Percentiles rank a stretch among this genome's conserved stretches.
phyloP scores from a whole-genome alignment of 2,888 invertebrate genomes.

The Leptinotarsa rubiginosa region DNA sequence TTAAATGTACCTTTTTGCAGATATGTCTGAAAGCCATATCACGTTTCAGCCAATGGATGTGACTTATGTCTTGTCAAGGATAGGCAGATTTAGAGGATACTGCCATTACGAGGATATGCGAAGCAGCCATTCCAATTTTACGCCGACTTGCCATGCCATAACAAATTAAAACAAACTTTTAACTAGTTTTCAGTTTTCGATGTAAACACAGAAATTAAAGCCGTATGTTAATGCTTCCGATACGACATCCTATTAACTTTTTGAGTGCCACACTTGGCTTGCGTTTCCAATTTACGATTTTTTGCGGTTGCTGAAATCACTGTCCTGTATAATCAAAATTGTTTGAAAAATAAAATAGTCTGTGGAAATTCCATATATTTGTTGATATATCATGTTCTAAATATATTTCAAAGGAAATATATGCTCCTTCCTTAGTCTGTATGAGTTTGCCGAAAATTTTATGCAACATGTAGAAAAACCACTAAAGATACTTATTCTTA shows the following conservation, averaged over 20 bases:
- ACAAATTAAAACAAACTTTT: slow-evolving; percentile 43
- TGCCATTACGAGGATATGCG: slow-evolving; percentile 1
- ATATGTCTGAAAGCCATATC: no score
- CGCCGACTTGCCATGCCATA: slow-evolving; percentile 37
- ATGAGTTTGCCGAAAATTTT: no score
- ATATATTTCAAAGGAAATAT: no score
- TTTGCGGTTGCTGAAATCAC: slow-evolving; percentile 14
- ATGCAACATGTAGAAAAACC: no score
- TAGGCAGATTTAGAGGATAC: not conserved
- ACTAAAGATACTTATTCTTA: no score
- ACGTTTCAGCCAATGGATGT: not conserved
- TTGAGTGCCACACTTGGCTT: slow-evolving; percentile 6
- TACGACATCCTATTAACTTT: slow-evolving; percentile 28
- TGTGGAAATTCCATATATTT: not conserved
- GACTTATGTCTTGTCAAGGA: not conserved
- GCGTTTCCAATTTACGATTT: slow-evolving; percentile 18
- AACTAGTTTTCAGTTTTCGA: slow-evolving; percentile 43
- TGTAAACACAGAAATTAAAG: slow-evolving; percentile 43
- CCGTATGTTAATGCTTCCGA: slow-evolving; percentile 34
- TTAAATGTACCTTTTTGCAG: no score
- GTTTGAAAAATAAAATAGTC: not conserved
- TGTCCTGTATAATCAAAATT: slow-evolving; percentile 4
- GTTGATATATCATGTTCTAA: not conserved
- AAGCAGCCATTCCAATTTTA: slow-evolving; percentile 40
- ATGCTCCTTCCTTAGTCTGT: no score